Evolutionary conservation across 2,113 vertebrate genomes (phyloP).

Genomic region (Pogonocichla stellata): DNA sequence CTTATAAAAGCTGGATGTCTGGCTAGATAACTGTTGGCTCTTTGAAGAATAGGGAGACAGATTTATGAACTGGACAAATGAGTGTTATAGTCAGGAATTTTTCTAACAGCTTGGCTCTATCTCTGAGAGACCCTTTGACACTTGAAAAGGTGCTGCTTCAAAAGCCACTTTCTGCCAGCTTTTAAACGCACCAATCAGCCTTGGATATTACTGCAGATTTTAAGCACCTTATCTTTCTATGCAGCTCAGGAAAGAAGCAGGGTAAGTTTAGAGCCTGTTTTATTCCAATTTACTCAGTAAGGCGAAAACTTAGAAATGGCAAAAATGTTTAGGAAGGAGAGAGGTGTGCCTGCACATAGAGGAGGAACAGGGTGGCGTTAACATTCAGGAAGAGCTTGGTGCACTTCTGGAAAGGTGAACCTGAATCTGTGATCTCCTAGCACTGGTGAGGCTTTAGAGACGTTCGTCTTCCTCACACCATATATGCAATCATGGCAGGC

Average conservation of each 20-base stretch:
- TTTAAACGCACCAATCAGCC: not conserved
- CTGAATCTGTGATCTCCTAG: not conserved
- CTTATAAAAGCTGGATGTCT: conserved; percentile 60
- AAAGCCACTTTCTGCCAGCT: not conserved
- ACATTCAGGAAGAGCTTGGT: not conserved
- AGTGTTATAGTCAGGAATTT: conserved; percentile 18
- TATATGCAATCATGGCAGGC: rapidly evolving
- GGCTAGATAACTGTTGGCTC: conserved; percentile 61
- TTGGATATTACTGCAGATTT: not conserved
- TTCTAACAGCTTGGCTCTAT: conserved; percentile 17
- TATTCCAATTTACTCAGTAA: not conserved
- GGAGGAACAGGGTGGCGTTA: not conserved
- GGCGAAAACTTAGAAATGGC: not conserved
- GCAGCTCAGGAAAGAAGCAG: not conserved
- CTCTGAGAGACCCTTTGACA: conserved; percentile 19
- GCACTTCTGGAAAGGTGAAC: not conserved
- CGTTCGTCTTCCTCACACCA: rapidly evolving
- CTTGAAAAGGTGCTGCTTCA: conserved; percentile 9
- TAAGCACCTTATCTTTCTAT: not conserved
- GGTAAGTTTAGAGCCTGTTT: not conserved
- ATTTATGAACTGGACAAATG: conserved; percentile 59
- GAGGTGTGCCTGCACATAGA: not conserved
- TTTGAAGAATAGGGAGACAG: conserved; percentile 35
- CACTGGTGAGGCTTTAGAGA: not conserved
- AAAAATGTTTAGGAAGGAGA: not conserved